Conservation (phyloP, 2,888 invertebrate genomes). For the Rhyacophila evoluta region DNA sequence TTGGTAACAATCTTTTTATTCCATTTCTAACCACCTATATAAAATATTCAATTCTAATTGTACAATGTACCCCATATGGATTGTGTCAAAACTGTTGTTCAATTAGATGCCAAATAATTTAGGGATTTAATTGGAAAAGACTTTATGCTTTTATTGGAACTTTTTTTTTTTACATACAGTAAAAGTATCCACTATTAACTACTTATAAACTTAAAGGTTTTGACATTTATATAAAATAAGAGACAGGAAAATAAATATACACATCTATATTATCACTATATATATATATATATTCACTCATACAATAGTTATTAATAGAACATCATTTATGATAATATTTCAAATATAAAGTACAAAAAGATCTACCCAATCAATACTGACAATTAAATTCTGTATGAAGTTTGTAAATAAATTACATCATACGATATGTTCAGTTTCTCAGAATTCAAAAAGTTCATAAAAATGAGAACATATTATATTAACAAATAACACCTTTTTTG, state of each 20-base stretch:
- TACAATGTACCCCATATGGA: too few relatives aligned
- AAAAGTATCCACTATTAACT: background rate
- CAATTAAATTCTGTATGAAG: background rate
- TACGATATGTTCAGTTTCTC: background rate
- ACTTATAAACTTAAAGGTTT: too few relatives aligned
- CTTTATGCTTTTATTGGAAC: too few relatives aligned
- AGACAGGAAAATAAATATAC: constrained; percentile 19
- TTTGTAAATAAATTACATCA: background rate
- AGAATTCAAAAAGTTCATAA: background rate
- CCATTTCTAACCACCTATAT: too few relatives aligned
- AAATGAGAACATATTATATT: background rate
- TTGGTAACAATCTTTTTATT: too few relatives aligned
- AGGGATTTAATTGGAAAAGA: too few relatives aligned
- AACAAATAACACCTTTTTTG: background rate
- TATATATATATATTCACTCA: constrained; percentile 22
- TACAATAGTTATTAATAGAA: constrained; percentile 1
- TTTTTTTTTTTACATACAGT: too few relatives aligned
- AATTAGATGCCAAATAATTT: too few relatives aligned
- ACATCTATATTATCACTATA: constrained; percentile 7
- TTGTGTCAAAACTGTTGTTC: too few relatives aligned
- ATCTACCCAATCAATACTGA: background rate
- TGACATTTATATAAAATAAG: background rate
- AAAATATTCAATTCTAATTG: too few relatives aligned
- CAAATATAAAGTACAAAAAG: background rate
- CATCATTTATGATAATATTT: background rate